Evolutionary conservation across 2,113 vertebrate genomes (phyloP).

Genomic region (Mesitornis unicolor): DNA sequence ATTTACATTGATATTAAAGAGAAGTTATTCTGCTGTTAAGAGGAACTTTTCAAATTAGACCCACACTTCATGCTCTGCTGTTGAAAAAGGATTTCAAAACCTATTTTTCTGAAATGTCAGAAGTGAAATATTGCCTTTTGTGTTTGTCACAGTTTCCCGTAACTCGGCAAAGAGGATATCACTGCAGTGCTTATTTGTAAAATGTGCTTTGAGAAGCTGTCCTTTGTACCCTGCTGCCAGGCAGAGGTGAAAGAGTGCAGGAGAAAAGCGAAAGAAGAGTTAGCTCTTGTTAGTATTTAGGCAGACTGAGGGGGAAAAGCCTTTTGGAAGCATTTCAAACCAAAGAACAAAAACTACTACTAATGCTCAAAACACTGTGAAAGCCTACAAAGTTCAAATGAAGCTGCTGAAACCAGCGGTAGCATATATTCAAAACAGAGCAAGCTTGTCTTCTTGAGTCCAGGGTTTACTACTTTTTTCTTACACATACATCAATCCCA

Average conservation of each 20-base stretch:
- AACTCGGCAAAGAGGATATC: background rate
- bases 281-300: background rate
- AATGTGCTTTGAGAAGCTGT: background rate
- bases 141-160: background rate
- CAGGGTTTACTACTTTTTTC: background rate
- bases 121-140: slow-evolving; percentile 6
- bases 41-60: background rate
- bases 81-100: slow-evolving; percentile 8
- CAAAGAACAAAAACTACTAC: background rate
- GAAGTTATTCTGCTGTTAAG: background rate
- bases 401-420: background rate
- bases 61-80: background rate
- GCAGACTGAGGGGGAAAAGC: background rate
- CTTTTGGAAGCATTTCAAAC: background rate
- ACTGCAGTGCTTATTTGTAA: background rate
- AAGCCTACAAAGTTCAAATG: background rate
- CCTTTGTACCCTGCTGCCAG: slow-evolving; percentile 1
- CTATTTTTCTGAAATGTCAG: slow-evolving; percentile 23
- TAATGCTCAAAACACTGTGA: background rate
- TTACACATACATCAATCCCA: background rate
- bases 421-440: background rate
- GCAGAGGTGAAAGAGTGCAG: background rate
- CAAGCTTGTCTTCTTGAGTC: background rate
- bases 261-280: background rate
- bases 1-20: background rate